Conservation (phyloP, 2,888 invertebrate genomes). For the Suillia variegata region DNA sequence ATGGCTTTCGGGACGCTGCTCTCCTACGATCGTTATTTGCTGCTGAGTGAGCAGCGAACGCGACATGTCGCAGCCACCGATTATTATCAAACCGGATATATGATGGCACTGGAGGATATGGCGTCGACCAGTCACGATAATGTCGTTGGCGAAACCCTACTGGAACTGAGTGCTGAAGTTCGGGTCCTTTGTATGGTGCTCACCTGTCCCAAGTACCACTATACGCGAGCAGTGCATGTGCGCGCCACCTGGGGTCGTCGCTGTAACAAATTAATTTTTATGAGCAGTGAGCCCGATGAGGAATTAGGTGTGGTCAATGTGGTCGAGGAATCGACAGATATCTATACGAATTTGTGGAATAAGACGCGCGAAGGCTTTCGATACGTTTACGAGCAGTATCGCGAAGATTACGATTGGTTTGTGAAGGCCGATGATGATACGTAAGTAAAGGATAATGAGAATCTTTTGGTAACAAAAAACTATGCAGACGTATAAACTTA, state of each 20-base stretch:
- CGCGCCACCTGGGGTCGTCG: constrained; percentile 93
- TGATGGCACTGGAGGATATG: constrained; percentile 11
- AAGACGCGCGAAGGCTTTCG: constrained; percentile 94
- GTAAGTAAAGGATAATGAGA: constrained; percentile 79
- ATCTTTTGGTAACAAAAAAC: not conserved
- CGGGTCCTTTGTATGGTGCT: constrained; percentile 94
- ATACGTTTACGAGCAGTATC: constrained; percentile 81
- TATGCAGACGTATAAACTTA: not conserved
- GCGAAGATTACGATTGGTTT: constrained; percentile 92
- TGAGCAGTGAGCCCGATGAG: constrained; percentile 76
- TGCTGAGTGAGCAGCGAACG: not conserved
- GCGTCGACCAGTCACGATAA: not conserved
- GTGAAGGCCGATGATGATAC: constrained; percentile 98
- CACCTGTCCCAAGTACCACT: constrained; percentile 88
- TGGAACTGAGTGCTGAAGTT: constrained; percentile 60
- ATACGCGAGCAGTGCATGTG: constrained; percentile 84
- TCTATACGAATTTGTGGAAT: constrained; percentile 85
- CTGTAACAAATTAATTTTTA: constrained; percentile 82
- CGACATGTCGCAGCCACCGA: not conserved
- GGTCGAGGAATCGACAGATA: constrained; percentile 75
- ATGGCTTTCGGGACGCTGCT: constrained; percentile 44
- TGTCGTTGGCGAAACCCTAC: not conserved
- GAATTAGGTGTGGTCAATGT: constrained; percentile 79
- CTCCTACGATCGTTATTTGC: constrained; percentile 29
- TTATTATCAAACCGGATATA: not conserved